Evolutionary conservation across 2,113 vertebrate species (phyloP), one percentile per base, ranked within the genome.

Genomic region (Cygnus atratus): DNA sequence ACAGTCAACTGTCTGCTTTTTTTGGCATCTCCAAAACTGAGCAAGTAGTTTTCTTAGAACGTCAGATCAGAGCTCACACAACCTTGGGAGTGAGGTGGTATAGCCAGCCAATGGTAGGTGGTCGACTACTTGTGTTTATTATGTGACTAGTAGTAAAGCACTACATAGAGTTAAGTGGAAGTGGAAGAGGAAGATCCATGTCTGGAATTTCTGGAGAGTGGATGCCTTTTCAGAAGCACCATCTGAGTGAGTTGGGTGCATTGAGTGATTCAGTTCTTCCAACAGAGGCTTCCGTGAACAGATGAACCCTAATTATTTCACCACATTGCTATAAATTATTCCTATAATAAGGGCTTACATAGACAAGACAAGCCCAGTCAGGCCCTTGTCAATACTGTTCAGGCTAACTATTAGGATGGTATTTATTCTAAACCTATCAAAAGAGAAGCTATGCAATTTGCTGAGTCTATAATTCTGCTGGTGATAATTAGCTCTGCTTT

Each of bases 401-500:
- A 78, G 54, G 48, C 65, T 88, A 43, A 65, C 57, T n/a, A 33
- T 61, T 74, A 72, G 80, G 37, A 74, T 92, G 61, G 18, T 52
- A 78, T 87, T 95, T 89, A 78, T 89, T 89, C 70, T 66, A 46
- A 82, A 82, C 66, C 84, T 72, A 26, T 87, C 84, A 76, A 84
- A 92, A 88, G 26, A 93, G 73, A 79, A 88, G 52, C 50, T 71
- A 28, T 46, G 31, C 57, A 84, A 61, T 91, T 92, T 92, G 62
- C 81, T 29, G 33, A 82, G 58, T 65, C 66, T 76, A 4, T 79
- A 84, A 87, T 93, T 89, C 84, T 73, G 52, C 35, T 89, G 67
- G 26, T 76, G 62, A 72, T 89, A 93, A 94, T 89, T 81, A 84
- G 61, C 67, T 91, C 66, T 82, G 70, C 70, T 95, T 89, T 87